Base-by-base conservation (phyloP, 1,140 invertebrate genomes). In the Camponotus vicinus region DNA sequence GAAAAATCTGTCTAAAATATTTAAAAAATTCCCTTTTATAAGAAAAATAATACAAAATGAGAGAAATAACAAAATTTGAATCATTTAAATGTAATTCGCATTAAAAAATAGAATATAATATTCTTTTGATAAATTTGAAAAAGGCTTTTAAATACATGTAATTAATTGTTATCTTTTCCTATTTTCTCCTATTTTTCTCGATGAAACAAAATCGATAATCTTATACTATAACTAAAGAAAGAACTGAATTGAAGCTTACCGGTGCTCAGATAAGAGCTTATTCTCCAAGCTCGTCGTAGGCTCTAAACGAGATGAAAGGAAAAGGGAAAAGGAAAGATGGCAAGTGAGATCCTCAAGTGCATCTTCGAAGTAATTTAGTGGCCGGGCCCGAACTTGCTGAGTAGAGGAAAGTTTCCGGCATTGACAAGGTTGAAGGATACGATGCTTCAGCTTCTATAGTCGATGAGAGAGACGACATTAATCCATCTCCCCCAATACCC, bases 351-450 rank as follows among this genome's bases (percentile, higher is more conserved):
- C 77, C 89, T 89, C 64, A 77, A 89, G 84, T 86, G 88, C 52
- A 84, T 87, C 78, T 90, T 89, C 85, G 85, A 90, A 90, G 88
- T 90, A 90, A 90, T 90, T 90, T 90, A 89, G 88, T 78, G 73
- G 37, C 67, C 67, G 69, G 78, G 71, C 42, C 85, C 11, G 84
- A 89, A 89, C 77, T 89, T 71, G 85, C 70, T 59, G 88, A 86
- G 69, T 63, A 86, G 78, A 42, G 66, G 61, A 32, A 90, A 90
- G 88, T 90, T 90, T 89, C 77, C 71, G 79, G 73, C 78, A 89
- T 86, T 89, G 78, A 90, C 88, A 89, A 89, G 71, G 67, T 71
- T 82, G 87, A 89, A 82, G 86, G 27, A 73, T 52, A 52, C 64
- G 85, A 45, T 76, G 21, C 57, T 63, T 37, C 37, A 11, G 34